Percentiles rank a stretch among this genome's conserved stretches.
phyloP scores from a whole-genome alignment of 2,888 invertebrate genomes.

The Tuberolachnus salignus region DNA sequence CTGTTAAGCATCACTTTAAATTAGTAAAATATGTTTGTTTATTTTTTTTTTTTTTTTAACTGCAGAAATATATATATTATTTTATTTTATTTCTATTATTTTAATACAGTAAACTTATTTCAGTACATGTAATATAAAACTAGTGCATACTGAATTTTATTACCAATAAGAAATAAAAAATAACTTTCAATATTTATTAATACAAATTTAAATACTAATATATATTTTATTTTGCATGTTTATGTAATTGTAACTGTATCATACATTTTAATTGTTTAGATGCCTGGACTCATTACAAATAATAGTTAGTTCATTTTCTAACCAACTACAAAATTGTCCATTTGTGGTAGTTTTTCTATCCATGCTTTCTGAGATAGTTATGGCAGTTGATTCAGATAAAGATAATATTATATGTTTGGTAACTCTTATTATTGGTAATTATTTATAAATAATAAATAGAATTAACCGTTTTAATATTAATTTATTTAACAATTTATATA shows the following conservation, averaged over 20 bases:
- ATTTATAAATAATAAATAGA: background rate
- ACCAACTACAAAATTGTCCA: background rate
- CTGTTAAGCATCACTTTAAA: no score
- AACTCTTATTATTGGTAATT: conserved; percentile 21
- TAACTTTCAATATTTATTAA: no score
- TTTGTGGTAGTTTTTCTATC: conserved; percentile 7
- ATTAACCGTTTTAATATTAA: background rate
- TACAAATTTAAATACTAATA: no score
- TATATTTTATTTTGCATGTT: no score
- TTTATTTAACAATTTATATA: background rate
- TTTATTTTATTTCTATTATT: no score
- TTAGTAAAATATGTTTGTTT: no score
- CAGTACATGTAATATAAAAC: no score
- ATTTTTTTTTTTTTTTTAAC: no score
- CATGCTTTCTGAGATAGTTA: conserved; percentile 21
- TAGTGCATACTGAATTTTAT: background rate
- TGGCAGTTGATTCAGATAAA: conserved; percentile 14
- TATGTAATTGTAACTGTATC: no score
- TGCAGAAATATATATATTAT: no score
- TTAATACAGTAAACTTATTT: no score
- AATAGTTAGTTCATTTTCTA: background rate
- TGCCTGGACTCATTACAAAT: background rate
- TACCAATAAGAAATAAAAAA: no score
- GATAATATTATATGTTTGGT: background rate
- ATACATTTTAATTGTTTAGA: conserved; percentile 7